A percentile compares a stretch with the other conserved stretches of the same genome.
phyloP scores from a whole-genome alignment of 2,113 vertebrate species.

The Prionailurus bengalensis region DNA sequence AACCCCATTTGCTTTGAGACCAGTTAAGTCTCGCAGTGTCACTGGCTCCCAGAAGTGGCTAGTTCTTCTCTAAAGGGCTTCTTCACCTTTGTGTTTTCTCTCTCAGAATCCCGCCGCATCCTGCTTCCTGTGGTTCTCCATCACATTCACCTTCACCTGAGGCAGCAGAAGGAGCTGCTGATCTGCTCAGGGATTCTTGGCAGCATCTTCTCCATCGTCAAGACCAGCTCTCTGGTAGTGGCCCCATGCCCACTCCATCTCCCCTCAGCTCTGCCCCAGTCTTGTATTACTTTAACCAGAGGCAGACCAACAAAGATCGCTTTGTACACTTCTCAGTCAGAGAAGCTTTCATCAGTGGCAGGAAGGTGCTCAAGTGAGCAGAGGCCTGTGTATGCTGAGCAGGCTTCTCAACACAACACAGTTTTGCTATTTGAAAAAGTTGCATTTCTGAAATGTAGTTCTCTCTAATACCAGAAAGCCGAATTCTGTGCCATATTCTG shows the following conservation, averaged over 20 bases:
- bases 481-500: not conserved
- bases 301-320: slow-evolving; percentile 37
- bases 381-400: slow-evolving; percentile 68
- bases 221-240: slow-evolving; percentile 91
- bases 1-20: not conserved
- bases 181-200: slow-evolving; percentile 99
- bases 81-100: slow-evolving; percentile 68
- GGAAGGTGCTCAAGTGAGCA: slow-evolving; percentile 66
- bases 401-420: slow-evolving; percentile 68
- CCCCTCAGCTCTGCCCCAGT: not conserved
- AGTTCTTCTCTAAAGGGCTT: not conserved
- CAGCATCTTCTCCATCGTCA: slow-evolving; percentile 99
- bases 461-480: slow-evolving; percentile 70
- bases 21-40: not conserved
- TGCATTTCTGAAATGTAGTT: slow-evolving; percentile 68
- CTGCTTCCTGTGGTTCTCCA: slow-evolving; percentile 98
- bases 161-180: slow-evolving; percentile 98
- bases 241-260: not conserved
- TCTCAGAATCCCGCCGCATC: slow-evolving; percentile 96
- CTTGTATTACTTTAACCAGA: slow-evolving; percentile 23
- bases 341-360: slow-evolving; percentile 66
- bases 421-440: slow-evolving; percentile 71
- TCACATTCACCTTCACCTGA: slow-evolving; percentile 98
- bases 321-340: slow-evolving; percentile 13
- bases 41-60: not conserved